These are phyloP conservation scores for Drosophila lowei DNA, from an alignment of 1,140 invertebrate genomes.

Conservation along the genomic window DNA sequence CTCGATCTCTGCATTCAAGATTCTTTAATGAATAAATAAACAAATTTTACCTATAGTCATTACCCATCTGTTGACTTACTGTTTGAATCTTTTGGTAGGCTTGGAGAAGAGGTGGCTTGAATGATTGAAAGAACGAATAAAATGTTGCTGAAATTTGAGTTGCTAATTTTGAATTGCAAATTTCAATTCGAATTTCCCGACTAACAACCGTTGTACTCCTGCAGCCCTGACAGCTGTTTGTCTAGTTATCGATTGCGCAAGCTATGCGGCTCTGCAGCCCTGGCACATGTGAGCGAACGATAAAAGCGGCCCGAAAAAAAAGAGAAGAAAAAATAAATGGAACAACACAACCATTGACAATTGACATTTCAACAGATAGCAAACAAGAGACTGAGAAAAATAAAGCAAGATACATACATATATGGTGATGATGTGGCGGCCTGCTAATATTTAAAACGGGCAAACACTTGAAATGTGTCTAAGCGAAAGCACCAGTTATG, in stretches of 20 bases:
- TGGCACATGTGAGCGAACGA: conserved; percentile 18
- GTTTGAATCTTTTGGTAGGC: too few species aligned
- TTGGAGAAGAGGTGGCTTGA: too few species aligned
- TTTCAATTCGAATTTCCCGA: background rate
- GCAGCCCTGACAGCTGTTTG: conserved; percentile 21
- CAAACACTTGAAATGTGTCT: conserved; percentile 51
- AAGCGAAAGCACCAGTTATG: conserved; percentile 38
- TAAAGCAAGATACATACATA: too few species aligned
- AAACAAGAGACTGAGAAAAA: conserved; percentile 14
- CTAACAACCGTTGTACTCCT: background rate
- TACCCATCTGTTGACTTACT: too few species aligned
- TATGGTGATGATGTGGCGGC: background rate
- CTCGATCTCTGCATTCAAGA: too few species aligned
- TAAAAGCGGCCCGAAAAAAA: conserved; percentile 24
- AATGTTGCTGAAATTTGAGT: too few species aligned
- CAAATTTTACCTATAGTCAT: too few species aligned
- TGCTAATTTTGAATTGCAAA: too few species aligned
- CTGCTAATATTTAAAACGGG: conserved; percentile 36
- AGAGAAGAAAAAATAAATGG: background rate
- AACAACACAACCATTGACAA: conserved; percentile 37
- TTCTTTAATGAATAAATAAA: too few species aligned
- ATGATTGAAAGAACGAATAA: too few species aligned
- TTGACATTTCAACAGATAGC: conserved; percentile 22
- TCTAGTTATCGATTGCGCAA: conserved; percentile 33
- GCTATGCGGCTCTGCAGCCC: conserved; percentile 19